These are phyloP conservation scores for Sinotaia quadrata DNA, from an alignment of 2,888 invertebrate species.

Conservation along the genomic window DNA sequence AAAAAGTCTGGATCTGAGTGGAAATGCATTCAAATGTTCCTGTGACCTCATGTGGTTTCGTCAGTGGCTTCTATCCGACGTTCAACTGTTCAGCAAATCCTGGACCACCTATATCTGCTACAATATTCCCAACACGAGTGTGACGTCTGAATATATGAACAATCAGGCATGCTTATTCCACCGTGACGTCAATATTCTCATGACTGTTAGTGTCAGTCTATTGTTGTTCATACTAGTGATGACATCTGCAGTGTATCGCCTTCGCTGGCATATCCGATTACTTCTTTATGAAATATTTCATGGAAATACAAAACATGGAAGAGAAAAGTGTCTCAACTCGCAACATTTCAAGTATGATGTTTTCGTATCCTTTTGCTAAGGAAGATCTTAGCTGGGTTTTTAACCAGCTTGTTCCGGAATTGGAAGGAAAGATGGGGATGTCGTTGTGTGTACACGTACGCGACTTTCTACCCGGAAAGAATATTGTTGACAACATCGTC, in stretches of 20 bases:
- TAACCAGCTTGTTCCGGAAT: slow-evolving; percentile 77
- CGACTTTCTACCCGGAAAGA: slow-evolving; percentile 81
- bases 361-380: slow-evolving; percentile 81
- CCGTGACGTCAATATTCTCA: slow-evolving; percentile 16
- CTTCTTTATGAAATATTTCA: slow-evolving; percentile 53
- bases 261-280: slow-evolving; percentile 77
- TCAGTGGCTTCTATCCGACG: slow-evolving; percentile 29
- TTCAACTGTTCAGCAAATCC: background rate
- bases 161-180: slow-evolving; percentile 29
- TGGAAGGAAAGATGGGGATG: slow-evolving; percentile 73
- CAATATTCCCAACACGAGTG: background rate
- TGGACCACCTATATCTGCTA: slow-evolving; percentile 17
- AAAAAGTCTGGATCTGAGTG: slow-evolving; percentile 74
- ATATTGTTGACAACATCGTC: slow-evolving; percentile 82
- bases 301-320: background rate
- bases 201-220: slow-evolving; percentile 22
- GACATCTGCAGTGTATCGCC: slow-evolving; percentile 71
- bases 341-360: slow-evolving; percentile 76
- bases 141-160: slow-evolving; percentile 3
- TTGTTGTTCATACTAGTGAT: slow-evolving; percentile 33
- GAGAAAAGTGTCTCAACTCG: background rate
- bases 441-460: slow-evolving; percentile 80
- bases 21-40: slow-evolving; percentile 78
- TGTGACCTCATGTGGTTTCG: slow-evolving; percentile 72
- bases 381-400: slow-evolving; percentile 79